These are phyloP conservation scores for Epistrophella euchroma DNA, from an alignment of 2,888 invertebrate species.

Conservation along the genomic window DNA sequence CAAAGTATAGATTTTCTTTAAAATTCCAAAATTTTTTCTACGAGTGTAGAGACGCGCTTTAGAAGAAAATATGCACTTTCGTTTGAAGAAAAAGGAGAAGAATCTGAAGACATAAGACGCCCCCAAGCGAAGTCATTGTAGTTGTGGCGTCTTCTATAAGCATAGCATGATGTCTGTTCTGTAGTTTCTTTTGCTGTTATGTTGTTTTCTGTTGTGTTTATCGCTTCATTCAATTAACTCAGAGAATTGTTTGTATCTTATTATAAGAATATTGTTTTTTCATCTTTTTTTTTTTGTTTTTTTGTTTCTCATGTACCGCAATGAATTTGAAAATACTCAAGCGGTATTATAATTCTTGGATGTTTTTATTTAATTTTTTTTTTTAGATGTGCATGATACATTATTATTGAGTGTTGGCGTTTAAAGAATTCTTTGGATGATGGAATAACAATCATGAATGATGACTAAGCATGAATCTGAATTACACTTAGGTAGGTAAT, in stretches of 20 bases:
- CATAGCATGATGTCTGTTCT: constrained; percentile 35
- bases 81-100: neutral
- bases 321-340: constrained; percentile 36
- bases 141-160: constrained; percentile 73
- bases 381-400: constrained; percentile 23
- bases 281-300: neutral
- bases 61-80: constrained; percentile 38
- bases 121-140: constrained; percentile 75
- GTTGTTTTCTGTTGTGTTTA: constrained; percentile 51
- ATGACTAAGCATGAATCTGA: constrained; percentile 57
- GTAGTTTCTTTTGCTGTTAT: neutral
- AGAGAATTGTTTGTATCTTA: constrained; percentile 40
- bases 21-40: neutral
- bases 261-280: constrained; percentile 3
- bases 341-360: constrained; percentile 17
- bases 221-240: constrained; percentile 70
- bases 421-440: constrained; percentile 42
- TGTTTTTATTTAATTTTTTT: neutral
- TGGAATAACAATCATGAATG: constrained; percentile 40
- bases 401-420: constrained; percentile 57
- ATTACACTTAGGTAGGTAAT: neutral
- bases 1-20: too few species aligned
- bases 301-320: constrained; percentile 37
- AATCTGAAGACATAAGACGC: constrained; percentile 68
- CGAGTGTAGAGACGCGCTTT: constrained; percentile 27